These are phyloP conservation scores for Clunio marinus DNA, from an alignment of 2,888 invertebrate species.

Conservation along the genomic window DNA sequence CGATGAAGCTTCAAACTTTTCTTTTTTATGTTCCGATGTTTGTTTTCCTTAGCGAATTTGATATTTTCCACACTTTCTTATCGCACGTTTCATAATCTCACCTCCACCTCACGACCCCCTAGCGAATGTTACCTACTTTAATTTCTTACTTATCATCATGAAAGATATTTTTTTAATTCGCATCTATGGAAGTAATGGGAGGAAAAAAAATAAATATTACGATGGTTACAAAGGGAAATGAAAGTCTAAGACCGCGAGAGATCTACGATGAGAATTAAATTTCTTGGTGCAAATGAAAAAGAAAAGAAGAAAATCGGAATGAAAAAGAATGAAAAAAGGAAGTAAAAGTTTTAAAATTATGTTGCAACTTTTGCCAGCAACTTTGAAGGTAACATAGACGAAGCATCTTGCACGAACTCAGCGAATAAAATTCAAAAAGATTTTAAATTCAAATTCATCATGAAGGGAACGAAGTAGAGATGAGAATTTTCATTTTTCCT, in stretches of 20 bases:
- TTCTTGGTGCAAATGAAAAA: not conserved
- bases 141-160: slow-evolving; percentile 5
- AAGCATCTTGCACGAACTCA: not conserved
- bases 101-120: not conserved
- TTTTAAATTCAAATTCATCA: slow-evolving; percentile 34
- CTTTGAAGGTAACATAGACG: not conserved
- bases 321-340: not conserved
- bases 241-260: not conserved
- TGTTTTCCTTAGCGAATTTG: not conserved
- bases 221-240: slow-evolving; percentile 4
- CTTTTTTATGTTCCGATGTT: not conserved
- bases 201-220: not conserved
- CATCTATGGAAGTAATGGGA: not conserved
- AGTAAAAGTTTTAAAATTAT: not conserved
- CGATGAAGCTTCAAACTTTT: not conserved
- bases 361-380: not conserved
- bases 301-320: not conserved
- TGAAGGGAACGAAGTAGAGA: not conserved
- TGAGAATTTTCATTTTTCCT: slow-evolving; percentile 19
- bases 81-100: not conserved
- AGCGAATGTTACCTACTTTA: too few species aligned
- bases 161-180: not conserved
- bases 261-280: not conserved
- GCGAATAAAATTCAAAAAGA: not conserved
- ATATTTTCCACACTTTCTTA: not conserved